These are phyloP conservation scores for Serripes groenlandicus DNA, from an alignment of 2,888 invertebrate genomes.

Conservation along the genomic window DNA sequence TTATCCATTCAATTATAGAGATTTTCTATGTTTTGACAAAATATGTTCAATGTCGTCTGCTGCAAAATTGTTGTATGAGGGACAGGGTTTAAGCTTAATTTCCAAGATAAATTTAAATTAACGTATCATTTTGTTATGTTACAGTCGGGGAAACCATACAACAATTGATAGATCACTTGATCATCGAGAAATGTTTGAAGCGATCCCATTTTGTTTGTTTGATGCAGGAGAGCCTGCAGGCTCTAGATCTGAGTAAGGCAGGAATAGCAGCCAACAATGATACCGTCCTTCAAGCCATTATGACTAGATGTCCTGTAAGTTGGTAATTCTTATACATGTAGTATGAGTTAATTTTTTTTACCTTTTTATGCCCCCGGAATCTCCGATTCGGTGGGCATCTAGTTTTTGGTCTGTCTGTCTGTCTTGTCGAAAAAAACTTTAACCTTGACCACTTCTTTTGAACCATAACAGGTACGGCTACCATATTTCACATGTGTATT, in stretches of 20 bases:
- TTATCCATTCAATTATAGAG: too few relatives aligned
- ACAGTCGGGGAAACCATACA: constrained; percentile 60
- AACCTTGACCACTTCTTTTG: too few relatives aligned
- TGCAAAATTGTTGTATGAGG: too few relatives aligned
- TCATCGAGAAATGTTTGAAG: constrained; percentile 57
- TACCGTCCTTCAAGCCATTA: constrained; percentile 39
- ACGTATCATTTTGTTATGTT: too few relatives aligned
- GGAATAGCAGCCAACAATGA: constrained; percentile 56
- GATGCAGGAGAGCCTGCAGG: constrained; percentile 61
- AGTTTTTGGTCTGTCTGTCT: background rate
- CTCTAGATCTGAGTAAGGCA: constrained; percentile 65
- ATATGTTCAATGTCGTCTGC: too few relatives aligned
- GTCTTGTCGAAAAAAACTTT: too few relatives aligned
- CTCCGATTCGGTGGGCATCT: background rate
- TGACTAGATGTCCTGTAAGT: constrained; percentile 51
- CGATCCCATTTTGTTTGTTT: constrained; percentile 71
- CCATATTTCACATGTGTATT: too few relatives aligned
- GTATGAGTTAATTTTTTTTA: background rate
- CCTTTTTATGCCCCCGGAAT: background rate
- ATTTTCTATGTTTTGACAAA: too few relatives aligned
- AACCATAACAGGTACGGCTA: too few relatives aligned
- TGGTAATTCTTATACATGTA: background rate
- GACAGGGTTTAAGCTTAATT: too few relatives aligned
- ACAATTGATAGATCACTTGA: constrained; percentile 65
- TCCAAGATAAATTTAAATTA: too few relatives aligned